Evolutionary conservation across 2,113 vertebrate genomes (phyloP), one percentile per base, ranked within the genome.

Genomic region (Chamaea fasciata): DNA sequence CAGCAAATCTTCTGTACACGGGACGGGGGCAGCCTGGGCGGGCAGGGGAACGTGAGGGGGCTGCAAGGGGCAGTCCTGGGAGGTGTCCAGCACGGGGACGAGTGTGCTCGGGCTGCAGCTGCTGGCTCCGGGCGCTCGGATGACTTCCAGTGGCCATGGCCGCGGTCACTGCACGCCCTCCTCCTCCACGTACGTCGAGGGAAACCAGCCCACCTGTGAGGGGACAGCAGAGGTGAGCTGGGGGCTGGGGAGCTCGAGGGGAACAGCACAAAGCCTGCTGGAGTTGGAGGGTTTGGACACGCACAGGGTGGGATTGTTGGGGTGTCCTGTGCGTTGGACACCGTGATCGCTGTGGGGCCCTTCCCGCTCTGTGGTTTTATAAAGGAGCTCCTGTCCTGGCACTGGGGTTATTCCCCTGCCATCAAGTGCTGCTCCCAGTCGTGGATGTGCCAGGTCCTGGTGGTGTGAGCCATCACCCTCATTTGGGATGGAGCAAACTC

Each of bases 161-260:
- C 1, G 9, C 46, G 2, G 31, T 98, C 98, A 99, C 86, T 99
- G 99, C 68, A 98, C 95, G 2, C 98, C 99, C 79, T 99, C 99
- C 95, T 99, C 99, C 69, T 99, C 99, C 68, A 99, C 99, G 1
- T 99, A 99, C 0, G 99, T 99, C 0, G 99, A 99, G 71, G 99
- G 99, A 91, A 99, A 99, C 99, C 99, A 99, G 88, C 99, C 99
- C 1, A 99, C 98, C 99, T 99, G 98, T 20, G 83, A 94, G 50
- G 94, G 79, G 88, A 10, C 53, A 0, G 4, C 15, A 70, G 42
- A 59, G 84, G 44, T 69, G 26, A 94, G 78, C 8, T 17, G 83
- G 59, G 44, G 31, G 13, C 13, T 3, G 28, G 23, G 21, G 3
- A 44, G 44, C 27, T 9, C n/a, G 7, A 21, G 27, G 44, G 8